Evolutionary conservation across 1,140 invertebrate species (phyloP).

Genomic region (Leptoteleia sp.): DNA sequence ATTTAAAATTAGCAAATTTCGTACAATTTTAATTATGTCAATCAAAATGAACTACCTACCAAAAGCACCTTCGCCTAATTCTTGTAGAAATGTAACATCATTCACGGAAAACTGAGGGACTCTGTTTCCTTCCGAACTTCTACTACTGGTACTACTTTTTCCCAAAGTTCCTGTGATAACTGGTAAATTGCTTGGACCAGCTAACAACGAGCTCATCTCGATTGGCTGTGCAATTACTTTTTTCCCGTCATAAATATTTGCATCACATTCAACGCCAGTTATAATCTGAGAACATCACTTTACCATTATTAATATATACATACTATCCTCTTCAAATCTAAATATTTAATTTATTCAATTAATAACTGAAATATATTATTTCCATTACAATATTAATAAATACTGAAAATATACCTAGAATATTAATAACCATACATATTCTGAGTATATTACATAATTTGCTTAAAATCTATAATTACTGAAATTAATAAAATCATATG

Average conservation of each 20-base stretch:
- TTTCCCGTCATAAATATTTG: slow-evolving; percentile 87
- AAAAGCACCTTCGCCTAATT: slow-evolving; percentile 97
- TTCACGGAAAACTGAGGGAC: slow-evolving; percentile 88
- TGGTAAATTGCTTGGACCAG: slow-evolving; percentile 81
- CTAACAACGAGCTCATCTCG: slow-evolving; percentile 89
- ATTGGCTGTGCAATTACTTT: slow-evolving; percentile 85
- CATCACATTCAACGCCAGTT: slow-evolving; percentile 82
- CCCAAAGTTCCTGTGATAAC: slow-evolving; percentile 77
- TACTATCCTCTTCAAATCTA: too few species aligned
- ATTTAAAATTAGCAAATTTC: too few species aligned
- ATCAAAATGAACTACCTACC: slow-evolving; percentile 83
- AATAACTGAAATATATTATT: too few species aligned
- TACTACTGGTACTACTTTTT: slow-evolving; percentile 81
- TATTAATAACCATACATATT: too few species aligned
- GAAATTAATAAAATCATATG: too few species aligned
- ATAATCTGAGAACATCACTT: slow-evolving; percentile 70
- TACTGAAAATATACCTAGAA: too few species aligned
- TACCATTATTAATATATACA: too few species aligned
- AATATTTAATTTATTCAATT: too few species aligned
- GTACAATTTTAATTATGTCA: neutral
- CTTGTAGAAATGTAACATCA: slow-evolving; percentile 94
- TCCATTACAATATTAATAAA: too few species aligned
- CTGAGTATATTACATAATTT: too few species aligned
- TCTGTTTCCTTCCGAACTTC: slow-evolving; percentile 82
- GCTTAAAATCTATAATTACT: too few species aligned